phyloP scores from a whole-genome alignment of 92 coral and sea anemone genomes.

The Siderastrea radians region DNA sequence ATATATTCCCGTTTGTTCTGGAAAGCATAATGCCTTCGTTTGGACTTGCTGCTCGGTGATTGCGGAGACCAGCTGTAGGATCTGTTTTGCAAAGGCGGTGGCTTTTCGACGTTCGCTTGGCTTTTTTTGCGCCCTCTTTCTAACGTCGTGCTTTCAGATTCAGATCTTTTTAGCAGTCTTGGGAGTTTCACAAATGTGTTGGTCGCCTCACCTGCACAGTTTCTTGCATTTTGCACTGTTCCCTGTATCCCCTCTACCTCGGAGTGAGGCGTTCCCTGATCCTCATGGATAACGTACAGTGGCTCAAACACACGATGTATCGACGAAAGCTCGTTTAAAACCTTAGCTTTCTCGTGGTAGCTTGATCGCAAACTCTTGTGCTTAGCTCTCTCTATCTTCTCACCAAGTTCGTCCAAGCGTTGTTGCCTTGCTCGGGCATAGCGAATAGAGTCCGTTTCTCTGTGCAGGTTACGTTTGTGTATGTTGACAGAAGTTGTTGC shows the following conservation, averaged over 20 bases:
- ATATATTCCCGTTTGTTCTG: slow-evolving; percentile 26
- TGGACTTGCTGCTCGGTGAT: slow-evolving; percentile 2
- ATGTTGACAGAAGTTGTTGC: background rate
- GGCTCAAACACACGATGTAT: slow-evolving; percentile 71
- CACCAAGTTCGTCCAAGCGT: slow-evolving; percentile 54
- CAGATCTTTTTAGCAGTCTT: slow-evolving; percentile 2
- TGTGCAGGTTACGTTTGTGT: slow-evolving; percentile 22
- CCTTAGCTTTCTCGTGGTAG: slow-evolving; percentile 32
- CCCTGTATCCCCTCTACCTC: background rate
- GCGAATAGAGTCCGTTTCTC: slow-evolving; percentile 50
- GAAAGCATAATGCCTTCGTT: background rate
- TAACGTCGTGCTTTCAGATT: background rate
- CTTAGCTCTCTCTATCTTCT: slow-evolving; percentile 62
- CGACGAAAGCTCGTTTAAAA: slow-evolving; percentile 58
- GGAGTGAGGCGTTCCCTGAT: background rate
- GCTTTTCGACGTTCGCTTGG: background rate
- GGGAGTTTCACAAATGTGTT: background rate
- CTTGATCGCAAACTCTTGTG: slow-evolving; percentile 31
- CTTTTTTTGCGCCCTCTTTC: background rate
- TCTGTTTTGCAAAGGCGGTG: background rate
- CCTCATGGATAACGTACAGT: slow-evolving; percentile 21
- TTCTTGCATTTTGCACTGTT: background rate
- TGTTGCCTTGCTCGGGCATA: slow-evolving; percentile 49
- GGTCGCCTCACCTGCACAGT: background rate
- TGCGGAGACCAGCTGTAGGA: slow-evolving; percentile 12